Percentiles rank a stretch among this genome's conserved stretches.
These are phyloP conservation scores for Paracanthobrama guichenoti DNA, from an alignment of 2,113 vertebrate genomes.

Conservation along the genomic window DNA sequence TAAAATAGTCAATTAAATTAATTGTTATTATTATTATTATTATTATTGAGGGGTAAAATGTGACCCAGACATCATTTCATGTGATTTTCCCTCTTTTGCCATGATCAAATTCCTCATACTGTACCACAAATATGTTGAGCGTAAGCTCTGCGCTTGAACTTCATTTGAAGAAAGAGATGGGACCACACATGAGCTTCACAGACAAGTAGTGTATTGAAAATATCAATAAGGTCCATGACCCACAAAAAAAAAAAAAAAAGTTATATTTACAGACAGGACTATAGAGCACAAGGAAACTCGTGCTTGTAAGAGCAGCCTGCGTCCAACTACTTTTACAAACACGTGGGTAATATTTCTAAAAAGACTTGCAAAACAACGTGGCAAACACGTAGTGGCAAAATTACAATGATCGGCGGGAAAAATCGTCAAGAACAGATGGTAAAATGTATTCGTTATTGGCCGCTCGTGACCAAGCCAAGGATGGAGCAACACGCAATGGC, in stretches of 20 bases:
- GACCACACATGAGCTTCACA: constrained; percentile 65
- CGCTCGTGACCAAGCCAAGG: constrained; percentile 22
- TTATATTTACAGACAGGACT: constrained; percentile 68
- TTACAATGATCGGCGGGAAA: constrained; percentile 36
- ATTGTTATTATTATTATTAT: neutral
- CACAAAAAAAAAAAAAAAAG: constrained; percentile 59
- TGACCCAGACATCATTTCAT: neutral
- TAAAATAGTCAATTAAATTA: neutral
- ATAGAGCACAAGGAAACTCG: constrained; percentile 40
- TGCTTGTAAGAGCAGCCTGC: constrained; percentile 36
- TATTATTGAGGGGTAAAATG: constrained; percentile 1
- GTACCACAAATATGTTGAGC: neutral
- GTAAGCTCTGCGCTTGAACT: neutral
- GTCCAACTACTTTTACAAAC: constrained; percentile 32
- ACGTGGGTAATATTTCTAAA: constrained; percentile 38
- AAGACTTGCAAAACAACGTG: constrained; percentile 41
- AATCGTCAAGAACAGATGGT: constrained; percentile 24
- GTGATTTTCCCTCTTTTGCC: neutral
- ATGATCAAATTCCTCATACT: neutral
- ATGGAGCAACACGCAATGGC: constrained; percentile 28
- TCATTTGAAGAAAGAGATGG: constrained; percentile 44
- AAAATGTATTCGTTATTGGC: constrained; percentile 23
- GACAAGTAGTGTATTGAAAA: constrained; percentile 64
- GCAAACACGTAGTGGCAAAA: constrained; percentile 44
- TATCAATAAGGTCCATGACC: constrained; percentile 65